Evolutionary conservation across 1,140 invertebrate species (phyloP).

Genomic region (Battus philenor): DNA sequence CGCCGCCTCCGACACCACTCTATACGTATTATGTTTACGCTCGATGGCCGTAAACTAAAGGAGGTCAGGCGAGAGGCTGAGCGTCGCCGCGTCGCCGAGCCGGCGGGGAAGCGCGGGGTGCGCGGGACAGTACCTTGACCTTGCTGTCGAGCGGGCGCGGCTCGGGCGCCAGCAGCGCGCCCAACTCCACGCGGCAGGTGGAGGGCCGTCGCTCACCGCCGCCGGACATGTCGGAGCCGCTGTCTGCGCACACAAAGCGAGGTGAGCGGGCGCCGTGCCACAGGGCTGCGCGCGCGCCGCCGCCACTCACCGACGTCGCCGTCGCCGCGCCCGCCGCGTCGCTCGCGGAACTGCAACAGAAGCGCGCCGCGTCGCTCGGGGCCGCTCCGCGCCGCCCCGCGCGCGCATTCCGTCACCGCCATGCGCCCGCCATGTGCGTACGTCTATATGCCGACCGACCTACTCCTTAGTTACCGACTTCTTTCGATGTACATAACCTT

Average conservation of each 20-base stretch:
- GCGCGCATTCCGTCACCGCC: no score
- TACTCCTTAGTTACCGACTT: no score
- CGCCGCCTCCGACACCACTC: constrained; percentile 15
- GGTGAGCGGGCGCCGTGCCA: constrained; percentile 27
- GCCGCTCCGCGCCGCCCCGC: background rate
- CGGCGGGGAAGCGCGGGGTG: background rate
- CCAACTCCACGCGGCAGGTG: constrained; percentile 70
- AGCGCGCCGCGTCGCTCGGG: background rate
- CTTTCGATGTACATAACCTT: no score
- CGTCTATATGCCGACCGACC: no score
- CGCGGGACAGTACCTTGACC: constrained; percentile 53
- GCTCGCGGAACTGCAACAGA: constrained; percentile 60
- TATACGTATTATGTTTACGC: no score
- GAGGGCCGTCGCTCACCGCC: constrained; percentile 55
- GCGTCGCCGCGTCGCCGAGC: no score
- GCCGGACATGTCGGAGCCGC: constrained; percentile 58
- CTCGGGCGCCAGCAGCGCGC: constrained; percentile 66
- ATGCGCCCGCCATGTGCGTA: no score
- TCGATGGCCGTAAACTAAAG: no score
- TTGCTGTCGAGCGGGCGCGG: constrained; percentile 70
- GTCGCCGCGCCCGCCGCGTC: constrained; percentile 44
- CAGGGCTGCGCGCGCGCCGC: constrained; percentile 25
- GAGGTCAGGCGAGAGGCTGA: no score
- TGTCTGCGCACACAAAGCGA: constrained; percentile 46
- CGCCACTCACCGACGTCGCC: constrained; percentile 44